A percentile compares a stretch with the other conserved stretches of the same genome.
Conservation (phyloP, 2,888 invertebrate genomes). For the Sthenelais limicola region DNA sequence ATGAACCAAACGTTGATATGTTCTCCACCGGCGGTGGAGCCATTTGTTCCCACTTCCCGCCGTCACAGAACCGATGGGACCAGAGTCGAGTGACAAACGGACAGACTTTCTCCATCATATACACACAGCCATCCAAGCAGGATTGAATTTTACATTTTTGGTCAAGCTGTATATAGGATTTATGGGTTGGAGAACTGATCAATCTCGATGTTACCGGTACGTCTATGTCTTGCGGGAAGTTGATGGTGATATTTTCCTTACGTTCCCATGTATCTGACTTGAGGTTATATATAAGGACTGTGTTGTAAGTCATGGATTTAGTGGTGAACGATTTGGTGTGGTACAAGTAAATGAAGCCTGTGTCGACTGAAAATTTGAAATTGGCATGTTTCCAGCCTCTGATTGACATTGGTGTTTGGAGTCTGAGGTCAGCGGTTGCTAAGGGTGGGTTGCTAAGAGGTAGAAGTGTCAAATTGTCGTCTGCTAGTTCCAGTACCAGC, state of each 20-base stretch:
- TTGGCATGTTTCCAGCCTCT: slow-evolving; percentile 14
- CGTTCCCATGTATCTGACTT: background rate
- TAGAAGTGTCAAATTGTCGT: background rate
- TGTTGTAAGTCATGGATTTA: background rate
- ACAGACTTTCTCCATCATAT: slow-evolving; percentile 20
- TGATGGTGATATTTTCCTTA: background rate
- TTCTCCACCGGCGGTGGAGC: slow-evolving; percentile 18
- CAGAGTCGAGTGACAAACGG: slow-evolving; percentile 22
- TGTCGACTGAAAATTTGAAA: slow-evolving; percentile 10
- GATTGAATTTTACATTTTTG: background rate
- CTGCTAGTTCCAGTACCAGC: background rate
- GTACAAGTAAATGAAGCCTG: background rate
- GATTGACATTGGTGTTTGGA: slow-evolving; percentile 2
- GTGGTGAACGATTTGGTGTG: background rate
- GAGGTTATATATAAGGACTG: background rate
- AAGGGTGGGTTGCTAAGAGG: background rate
- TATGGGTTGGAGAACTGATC: background rate
- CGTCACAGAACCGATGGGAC: background rate
- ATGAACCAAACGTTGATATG: background rate
- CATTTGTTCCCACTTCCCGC: slow-evolving; percentile 8
- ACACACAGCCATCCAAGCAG: background rate
- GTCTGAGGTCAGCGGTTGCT: background rate
- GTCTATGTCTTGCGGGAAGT: background rate
- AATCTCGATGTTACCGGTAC: background rate
- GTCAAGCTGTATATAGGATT: background rate